Percentiles rank a stretch among this genome's conserved stretches.
These are phyloP conservation scores for Sepioteuthis lessoniana DNA, from an alignment of 2,888 invertebrate species.

Conservation along the genomic window DNA sequence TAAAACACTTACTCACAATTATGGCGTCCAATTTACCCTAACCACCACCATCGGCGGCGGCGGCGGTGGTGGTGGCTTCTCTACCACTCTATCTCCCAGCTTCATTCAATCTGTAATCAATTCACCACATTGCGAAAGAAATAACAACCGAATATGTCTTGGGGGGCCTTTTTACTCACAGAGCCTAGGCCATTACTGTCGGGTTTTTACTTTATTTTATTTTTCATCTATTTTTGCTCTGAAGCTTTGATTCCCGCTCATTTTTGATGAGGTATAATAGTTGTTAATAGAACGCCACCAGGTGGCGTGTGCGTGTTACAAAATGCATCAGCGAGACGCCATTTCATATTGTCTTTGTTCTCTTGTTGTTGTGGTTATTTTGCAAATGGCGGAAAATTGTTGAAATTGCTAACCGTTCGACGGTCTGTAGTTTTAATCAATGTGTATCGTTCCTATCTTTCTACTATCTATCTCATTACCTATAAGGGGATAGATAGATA, in stretches of 20 bases:
- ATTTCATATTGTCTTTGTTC: neutral
- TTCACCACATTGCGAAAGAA: neutral
- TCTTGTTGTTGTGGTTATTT: neutral
- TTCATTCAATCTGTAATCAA: neutral
- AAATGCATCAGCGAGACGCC: slow-evolving; percentile 10
- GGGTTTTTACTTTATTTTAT: neutral
- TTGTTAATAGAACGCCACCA: neutral
- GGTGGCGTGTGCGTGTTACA: neutral
- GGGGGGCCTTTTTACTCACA: neutral
- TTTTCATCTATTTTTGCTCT: neutral
- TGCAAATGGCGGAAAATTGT: neutral
- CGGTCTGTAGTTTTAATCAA: neutral
- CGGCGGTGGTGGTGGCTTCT: neutral
- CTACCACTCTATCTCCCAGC: neutral
- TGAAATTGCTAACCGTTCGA: neutral
- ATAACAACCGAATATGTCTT: neutral
- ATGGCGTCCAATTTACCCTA: neutral
- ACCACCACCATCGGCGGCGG: neutral
- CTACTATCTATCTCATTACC: neutral
- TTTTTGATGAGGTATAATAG: slow-evolving; percentile 33
- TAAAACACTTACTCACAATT: neutral
- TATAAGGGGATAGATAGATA: no score
- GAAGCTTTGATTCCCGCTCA: neutral
- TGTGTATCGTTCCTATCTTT: neutral
- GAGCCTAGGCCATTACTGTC: neutral